Base-by-base conservation (phyloP, 2,888 invertebrate species). In the Agrotis segetum region DNA sequence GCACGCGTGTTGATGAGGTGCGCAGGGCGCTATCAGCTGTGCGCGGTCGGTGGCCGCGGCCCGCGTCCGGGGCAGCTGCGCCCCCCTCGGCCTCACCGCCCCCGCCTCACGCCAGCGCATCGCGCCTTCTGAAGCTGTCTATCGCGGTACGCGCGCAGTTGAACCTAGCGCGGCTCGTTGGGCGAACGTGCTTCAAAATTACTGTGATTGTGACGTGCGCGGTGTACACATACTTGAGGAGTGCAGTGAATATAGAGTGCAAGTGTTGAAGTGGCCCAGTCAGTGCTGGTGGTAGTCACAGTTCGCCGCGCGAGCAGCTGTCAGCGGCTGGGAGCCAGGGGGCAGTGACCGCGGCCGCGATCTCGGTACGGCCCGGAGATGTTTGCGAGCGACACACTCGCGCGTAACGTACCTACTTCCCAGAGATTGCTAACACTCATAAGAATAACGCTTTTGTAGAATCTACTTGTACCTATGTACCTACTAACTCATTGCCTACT, bases 281-380 rank as follows among this genome's bases (percentile, higher is more conserved):
- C 44, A 49, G 66, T 55, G 72, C 49, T 50, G 66, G 52, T 21
- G 44, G 63, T 64, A 58, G 44, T 46, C 46, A 19, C 19, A 47
- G 76, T 62, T 67, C 70, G 63, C 59, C 62, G 65, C 47, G 66
- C 34, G 44, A 56, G 62, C 49, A 65, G 61, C 60, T 49, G 40
- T 24, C 44, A 68, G 67, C 68, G 65, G 73, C 63, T 80, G 83
- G 79, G 77, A 82, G 79, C 84, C 56, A 84, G 89, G 87, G 93
- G 91, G 89, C 94, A 90, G 84, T 92, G 93, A 93, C 94, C 93
- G 91, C 88, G 73, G 84, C 73, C 89, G 85, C 87, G 87, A 91
- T 87, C 92, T 85, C 85, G 89, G 87, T 88, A 89, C 85, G 85
- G 80, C 69, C 71, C 67, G 62, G 82, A 84, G 85, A 86, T 80